Conservation (phyloP, 2,113 vertebrate species). For the Hemiprocne comata region DNA sequence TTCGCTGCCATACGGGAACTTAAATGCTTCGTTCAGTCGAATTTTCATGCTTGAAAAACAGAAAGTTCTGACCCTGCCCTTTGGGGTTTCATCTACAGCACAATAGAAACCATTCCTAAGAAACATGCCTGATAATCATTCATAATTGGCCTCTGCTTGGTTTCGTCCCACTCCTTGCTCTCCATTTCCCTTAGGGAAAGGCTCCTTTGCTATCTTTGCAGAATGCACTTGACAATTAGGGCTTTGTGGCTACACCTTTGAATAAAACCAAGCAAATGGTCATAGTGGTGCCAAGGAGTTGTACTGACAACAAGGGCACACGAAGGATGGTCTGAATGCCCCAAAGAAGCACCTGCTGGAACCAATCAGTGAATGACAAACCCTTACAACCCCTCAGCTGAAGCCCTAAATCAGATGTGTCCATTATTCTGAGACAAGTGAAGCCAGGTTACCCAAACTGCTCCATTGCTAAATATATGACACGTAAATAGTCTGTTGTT, state of each 20-base stretch:
- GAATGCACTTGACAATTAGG: background rate
- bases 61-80: background rate
- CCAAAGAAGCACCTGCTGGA: background rate
- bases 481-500: constrained; percentile 22
- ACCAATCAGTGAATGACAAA: background rate
- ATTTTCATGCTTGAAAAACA: background rate
- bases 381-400: background rate
- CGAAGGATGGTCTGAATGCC: background rate
- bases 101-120: background rate
- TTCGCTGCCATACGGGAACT: background rate
- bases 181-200: background rate
- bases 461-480: constrained; percentile 40
- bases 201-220: background rate
- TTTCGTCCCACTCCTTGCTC: background rate
- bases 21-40: background rate
- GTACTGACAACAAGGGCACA: background rate
- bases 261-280: background rate
- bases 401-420: background rate
- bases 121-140: background rate
- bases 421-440: constrained; percentile 35
- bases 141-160: background rate
- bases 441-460: constrained; percentile 47
- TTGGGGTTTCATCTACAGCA: background rate
- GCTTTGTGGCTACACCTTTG: background rate
- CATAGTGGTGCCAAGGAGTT: background rate